Evolutionary conservation across 2,888 invertebrate species (phyloP), one percentile per base, ranked within the genome.

Genomic region (Caenorhabditis zanzibari): DNA sequence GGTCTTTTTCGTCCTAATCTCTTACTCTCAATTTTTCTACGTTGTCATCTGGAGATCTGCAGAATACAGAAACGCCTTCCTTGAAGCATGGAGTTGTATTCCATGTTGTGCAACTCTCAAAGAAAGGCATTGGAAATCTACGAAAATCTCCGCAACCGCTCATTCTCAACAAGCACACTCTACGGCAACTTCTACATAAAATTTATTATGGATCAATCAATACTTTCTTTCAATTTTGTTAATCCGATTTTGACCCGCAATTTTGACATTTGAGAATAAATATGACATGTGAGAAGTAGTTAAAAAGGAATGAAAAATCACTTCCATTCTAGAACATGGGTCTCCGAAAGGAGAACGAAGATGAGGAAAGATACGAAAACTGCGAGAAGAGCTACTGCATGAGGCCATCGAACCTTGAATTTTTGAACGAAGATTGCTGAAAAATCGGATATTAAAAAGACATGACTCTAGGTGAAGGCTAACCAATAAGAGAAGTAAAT

Each of bases 361-460:
- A 85, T 56, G 14, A 87, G 64, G 66, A 87, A 87, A 12, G 75
- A 38, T 16, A 64, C 80, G 64, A 86, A 87, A 28, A 86, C 69
- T 38, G 58, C n/a, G 41, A 83, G 64, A 28, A 87, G 81, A 22
- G 68, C 81, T 12, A 82, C 61, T 26, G 85, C 85, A 56, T 87
- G 84, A 10, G 81, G 82, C 76, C 84, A 79, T 24, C 82, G 75
- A n/a, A 79, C 76, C 3, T 49, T 52, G 76, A 88, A 87, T 32
- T 84, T 81, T 79, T 83, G 81, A 19, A 77, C 80, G 75, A 85
- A 79, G 28, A 85, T 84, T 32, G 85, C 85, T 85, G 85, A 24
- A 85, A 85, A 52, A 2, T 38, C 14, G 16, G 35, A 38, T n/a
- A 0, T 12, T 5, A 19, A 16, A 22, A 19, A 2, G 52, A 3